These are phyloP conservation scores for Gryon sp. DNA, from an alignment of 1,140 invertebrate species.

Conservation along the genomic window DNA sequence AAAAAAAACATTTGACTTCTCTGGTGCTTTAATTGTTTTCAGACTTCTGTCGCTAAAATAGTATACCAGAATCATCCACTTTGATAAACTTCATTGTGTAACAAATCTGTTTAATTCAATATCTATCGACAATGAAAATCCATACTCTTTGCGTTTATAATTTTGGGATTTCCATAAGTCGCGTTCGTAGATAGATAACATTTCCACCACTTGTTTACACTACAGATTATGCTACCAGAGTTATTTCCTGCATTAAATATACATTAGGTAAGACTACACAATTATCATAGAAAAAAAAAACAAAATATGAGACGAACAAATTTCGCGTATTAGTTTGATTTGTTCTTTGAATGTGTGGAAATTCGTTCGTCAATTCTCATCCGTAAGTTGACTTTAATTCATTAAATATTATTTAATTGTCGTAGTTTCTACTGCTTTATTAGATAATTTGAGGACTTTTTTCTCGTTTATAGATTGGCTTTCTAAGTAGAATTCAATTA, in stretches of 20 bases:
- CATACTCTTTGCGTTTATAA: no score
- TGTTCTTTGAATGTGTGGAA: not conserved
- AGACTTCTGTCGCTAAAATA: slow-evolving; percentile 41
- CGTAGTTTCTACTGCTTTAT: not conserved
- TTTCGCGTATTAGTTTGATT: not conserved
- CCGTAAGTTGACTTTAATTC: slow-evolving; percentile 3
- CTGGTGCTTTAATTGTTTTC: slow-evolving; percentile 46
- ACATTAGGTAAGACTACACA: slow-evolving; percentile 53
- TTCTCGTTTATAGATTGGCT: slow-evolving; percentile 5
- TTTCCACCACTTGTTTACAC: slow-evolving; percentile 53
- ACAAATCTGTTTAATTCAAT: no score
- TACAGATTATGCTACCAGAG: slow-evolving; percentile 57
- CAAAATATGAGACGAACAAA: slow-evolving; percentile 21
- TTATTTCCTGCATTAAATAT: slow-evolving; percentile 53
- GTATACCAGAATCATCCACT: slow-evolving; percentile 37
- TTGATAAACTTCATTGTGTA: slow-evolving; percentile 33
- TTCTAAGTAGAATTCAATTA: not conserved
- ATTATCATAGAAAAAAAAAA: slow-evolving; percentile 17
- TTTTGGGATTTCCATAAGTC: slow-evolving; percentile 29
- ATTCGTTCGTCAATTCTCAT: slow-evolving; percentile 24
- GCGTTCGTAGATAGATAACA: slow-evolving; percentile 47
- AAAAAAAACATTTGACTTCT: slow-evolving; percentile 31
- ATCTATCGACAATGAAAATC: slow-evolving; percentile 4
- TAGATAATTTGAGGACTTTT: not conserved
- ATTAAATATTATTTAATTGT: not conserved